Base-by-base conservation (phyloP, 2,888 invertebrate species). In the Azorinus chamasolen region DNA sequence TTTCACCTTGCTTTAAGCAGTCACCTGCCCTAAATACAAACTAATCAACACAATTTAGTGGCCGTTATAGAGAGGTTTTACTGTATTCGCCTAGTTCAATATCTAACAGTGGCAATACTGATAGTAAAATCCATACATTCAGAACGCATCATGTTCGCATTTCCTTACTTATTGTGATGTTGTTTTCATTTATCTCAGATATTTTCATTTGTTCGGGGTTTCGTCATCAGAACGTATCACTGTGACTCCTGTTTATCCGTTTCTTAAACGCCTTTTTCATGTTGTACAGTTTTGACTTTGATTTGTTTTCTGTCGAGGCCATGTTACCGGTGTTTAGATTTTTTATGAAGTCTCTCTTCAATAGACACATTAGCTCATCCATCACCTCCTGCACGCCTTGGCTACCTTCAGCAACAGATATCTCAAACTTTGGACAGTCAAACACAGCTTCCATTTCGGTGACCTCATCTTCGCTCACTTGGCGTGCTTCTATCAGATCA, bases 241-340 rank as follows among this genome's bases (percentile, higher is more conserved):
- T 91, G 53, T 88, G 83, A 58, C 90, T 91, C 25, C 90, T 66
- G 12, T 88, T 88, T 18, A 90, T 90, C 50, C 90, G 75, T 79
- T 89, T 90, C 77, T 90, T 90, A 54, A 91, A 85, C 6, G 89
- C 91, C 39, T 89, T 87, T 73, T 90, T 90, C 88, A 91, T 90
- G 75, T 87, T 90, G 72, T 87, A 87, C 6, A 91, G 82, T 65
- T 89, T 86, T 14, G 89, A 88, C 51, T 70, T 77, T 0, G 86
- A 76, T 68, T 86, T 86, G 20, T 83, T 75, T 48, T 85, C 83
- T 70, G 81, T 83, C 6, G 83, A 61, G 6, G 77, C 72, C 25
- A 72, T 68, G 25, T 71, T 76, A 1, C 65, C 64, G 8, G 76
- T 41, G 39, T 82, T 84, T 25, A 87, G 54, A 46, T 61, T 83